Evolutionary conservation across 2,888 invertebrate genomes (phyloP).

Genomic region (Mesorhabditis sp.): DNA sequence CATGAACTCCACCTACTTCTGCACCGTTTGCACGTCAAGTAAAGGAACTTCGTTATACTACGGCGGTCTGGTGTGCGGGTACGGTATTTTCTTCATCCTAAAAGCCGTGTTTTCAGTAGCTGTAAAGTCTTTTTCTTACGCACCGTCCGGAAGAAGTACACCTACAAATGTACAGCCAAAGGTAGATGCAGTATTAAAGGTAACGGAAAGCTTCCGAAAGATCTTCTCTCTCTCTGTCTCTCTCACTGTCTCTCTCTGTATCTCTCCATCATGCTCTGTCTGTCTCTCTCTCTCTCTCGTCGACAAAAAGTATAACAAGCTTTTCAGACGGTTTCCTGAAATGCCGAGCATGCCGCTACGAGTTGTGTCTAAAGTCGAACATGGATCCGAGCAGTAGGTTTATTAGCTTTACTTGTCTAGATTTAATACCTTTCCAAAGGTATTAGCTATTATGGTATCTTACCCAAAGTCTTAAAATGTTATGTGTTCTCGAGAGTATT

Average conservation of each 20-base stretch:
- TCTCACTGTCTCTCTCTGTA: too few relatives aligned
- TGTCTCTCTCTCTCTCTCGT: too few relatives aligned
- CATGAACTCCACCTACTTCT: neutral
- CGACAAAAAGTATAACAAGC: too few relatives aligned
- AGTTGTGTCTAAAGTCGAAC: neutral
- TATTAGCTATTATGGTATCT: too few relatives aligned
- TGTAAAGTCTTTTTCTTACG: constrained; percentile 1
- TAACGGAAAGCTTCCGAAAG: neutral
- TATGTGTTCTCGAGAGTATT: too few relatives aligned
- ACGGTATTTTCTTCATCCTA: too few relatives aligned
- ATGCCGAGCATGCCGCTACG: constrained; percentile 1
- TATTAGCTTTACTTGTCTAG: neutral
- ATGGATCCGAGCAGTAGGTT: constrained; percentile 5
- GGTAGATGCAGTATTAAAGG: neutral
- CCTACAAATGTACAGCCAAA: neutral
- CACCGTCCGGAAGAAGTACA: neutral
- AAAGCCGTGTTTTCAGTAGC: neutral
- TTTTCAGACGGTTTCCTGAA: neutral
- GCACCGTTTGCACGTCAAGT: neutral
- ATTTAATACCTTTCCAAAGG: too few relatives aligned
- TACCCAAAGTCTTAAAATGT: too few relatives aligned
- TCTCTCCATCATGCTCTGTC: too few relatives aligned
- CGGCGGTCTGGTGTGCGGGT: constrained; percentile 1
- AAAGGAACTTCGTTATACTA: constrained; percentile 1
- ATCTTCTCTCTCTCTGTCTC: too few relatives aligned